Percentiles rank a stretch among this genome's conserved stretches.
Conservation (phyloP, 2,888 invertebrate species). For the Agrochola litura region DNA sequence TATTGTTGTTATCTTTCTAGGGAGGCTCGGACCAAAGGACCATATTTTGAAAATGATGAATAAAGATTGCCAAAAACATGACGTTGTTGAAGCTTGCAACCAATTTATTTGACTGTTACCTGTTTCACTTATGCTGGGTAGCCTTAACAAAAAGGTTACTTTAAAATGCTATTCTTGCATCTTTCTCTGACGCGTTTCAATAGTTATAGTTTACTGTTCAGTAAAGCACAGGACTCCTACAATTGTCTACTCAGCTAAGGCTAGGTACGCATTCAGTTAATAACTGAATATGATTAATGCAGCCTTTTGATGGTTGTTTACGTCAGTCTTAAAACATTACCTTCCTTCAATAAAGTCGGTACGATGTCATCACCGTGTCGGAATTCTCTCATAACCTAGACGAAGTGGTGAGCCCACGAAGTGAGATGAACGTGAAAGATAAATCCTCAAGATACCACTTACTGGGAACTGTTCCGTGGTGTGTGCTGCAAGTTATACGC, state of each 20-base stretch:
- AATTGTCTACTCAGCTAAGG: too few species aligned
- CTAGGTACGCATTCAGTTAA: too few species aligned
- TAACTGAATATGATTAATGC: too few species aligned
- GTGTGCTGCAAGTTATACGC: conserved; percentile 56
- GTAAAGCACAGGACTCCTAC: not conserved
- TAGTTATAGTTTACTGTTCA: not conserved
- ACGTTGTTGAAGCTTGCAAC: not conserved
- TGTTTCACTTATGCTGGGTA: too few species aligned
- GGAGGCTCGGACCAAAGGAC: not conserved
- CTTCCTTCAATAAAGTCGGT: conserved; percentile 42
- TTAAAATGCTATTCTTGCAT: not conserved
- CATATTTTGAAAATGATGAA: not conserved
- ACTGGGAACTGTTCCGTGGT: conserved; percentile 81
- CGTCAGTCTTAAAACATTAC: conserved; percentile 21
- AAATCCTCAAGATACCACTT: conserved; percentile 81
- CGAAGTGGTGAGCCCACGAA: conserved; percentile 79
- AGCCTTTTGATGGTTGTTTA: not conserved
- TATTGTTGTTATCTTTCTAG: not conserved
- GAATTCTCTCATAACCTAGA: conserved; percentile 78
- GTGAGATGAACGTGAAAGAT: conserved; percentile 88
- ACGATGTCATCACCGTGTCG: conserved; percentile 64
- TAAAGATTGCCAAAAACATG: not conserved
- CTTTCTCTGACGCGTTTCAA: not conserved
- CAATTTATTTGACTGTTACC: not conserved
- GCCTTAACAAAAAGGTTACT: not conserved